phyloP scores from a whole-genome alignment of 1,140 invertebrate genomes.

The Calephelis virginiensis region DNA sequence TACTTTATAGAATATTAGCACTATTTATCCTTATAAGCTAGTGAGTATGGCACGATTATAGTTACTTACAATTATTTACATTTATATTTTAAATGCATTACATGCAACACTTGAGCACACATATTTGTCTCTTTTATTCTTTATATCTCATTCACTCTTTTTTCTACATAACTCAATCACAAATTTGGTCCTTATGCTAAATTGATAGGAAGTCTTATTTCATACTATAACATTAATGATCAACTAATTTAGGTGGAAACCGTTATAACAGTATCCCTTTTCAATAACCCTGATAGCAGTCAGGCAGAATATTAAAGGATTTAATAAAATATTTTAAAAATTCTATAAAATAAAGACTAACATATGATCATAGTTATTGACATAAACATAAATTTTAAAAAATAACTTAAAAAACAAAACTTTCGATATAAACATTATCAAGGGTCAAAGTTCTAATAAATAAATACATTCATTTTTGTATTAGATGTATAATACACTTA shows the following conservation, averaged over 20 bases:
- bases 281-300: background rate
- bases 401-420: too few species aligned
- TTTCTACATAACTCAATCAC: background rate
- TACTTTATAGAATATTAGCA: background rate
- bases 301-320: too few species aligned
- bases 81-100: conserved; percentile 18
- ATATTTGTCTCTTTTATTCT: conserved; percentile 5
- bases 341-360: too few species aligned
- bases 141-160: background rate
- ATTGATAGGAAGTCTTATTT: conserved; percentile 5
- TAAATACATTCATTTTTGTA: too few species aligned
- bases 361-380: too few species aligned
- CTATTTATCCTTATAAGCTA: conserved; percentile 15
- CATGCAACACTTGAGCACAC: conserved; percentile 15
- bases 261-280: background rate
- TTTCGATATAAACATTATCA: too few species aligned
- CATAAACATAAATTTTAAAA: too few species aligned
- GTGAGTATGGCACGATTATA: conserved; percentile 35
- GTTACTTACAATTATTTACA: conserved; percentile 18
- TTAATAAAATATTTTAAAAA: background rate
- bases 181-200: background rate
- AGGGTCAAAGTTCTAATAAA: too few species aligned
- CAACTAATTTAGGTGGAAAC: too few species aligned
- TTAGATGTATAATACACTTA: too few species aligned
- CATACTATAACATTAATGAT: background rate